Evolutionary conservation across 2,113 vertebrate genomes (phyloP).

Genomic region (Sterrhoptilus dennistouni): DNA sequence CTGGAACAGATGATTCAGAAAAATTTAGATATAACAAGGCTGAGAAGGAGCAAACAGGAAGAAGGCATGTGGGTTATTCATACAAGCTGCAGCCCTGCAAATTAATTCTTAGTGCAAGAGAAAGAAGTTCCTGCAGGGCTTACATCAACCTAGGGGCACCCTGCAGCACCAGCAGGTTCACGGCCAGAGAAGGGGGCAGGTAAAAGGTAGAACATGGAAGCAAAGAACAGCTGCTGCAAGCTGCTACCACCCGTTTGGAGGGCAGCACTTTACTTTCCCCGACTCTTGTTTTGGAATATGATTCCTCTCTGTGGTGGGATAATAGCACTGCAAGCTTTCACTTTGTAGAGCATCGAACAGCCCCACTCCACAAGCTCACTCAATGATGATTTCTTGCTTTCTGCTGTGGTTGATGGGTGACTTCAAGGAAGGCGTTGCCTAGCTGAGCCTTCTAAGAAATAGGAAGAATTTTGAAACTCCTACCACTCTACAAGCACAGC

Average conservation of each 20-base stretch:
- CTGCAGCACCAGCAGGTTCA: background rate
- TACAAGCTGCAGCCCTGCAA: background rate
- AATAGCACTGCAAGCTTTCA: background rate
- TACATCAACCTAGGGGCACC: background rate
- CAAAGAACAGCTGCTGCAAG: background rate
- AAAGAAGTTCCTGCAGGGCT: background rate
- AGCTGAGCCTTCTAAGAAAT: background rate
- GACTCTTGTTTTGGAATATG: background rate
- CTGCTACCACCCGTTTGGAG: background rate
- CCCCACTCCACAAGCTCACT: fast-evolving
- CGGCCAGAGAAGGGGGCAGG: background rate
- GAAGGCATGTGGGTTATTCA: background rate
- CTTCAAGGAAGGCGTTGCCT: background rate
- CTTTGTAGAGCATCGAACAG: background rate
- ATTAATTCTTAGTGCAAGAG: background rate
- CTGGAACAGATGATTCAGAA: background rate
- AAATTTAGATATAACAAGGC: background rate
- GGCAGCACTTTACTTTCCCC: fast-evolving
- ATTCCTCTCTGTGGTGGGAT: background rate
- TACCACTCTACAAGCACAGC: background rate
- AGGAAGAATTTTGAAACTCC: background rate
- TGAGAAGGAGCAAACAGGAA: background rate
- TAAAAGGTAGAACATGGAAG: background rate
- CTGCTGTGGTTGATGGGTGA: background rate
- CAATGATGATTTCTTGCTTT: background rate